Evolutionary conservation across 2,888 invertebrate genomes (phyloP).

Genomic region (Harmothoe impar): DNA sequence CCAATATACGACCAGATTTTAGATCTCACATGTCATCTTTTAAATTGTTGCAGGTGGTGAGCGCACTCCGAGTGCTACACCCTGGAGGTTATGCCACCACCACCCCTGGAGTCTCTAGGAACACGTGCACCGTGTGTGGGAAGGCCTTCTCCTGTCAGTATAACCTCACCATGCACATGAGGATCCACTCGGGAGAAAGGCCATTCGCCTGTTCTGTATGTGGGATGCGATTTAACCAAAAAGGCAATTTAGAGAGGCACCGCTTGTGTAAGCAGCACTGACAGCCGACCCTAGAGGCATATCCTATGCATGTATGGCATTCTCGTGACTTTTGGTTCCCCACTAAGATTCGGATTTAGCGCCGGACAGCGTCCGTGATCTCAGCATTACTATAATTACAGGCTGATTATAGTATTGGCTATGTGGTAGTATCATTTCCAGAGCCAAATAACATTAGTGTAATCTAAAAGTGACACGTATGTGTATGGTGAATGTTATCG

Average conservation of each 20-base stretch:
- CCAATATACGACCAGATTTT: too few relatives aligned
- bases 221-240: slow-evolving; percentile 23
- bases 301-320: too few relatives aligned
- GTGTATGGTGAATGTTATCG: too few relatives aligned
- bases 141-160: neutral
- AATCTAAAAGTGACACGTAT: too few relatives aligned
- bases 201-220: slow-evolving; percentile 37
- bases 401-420: too few relatives aligned
- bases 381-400: too few relatives aligned
- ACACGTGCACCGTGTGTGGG: neutral
- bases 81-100: too few relatives aligned
- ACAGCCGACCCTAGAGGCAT: neutral
- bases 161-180: neutral
- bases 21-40: too few relatives aligned
- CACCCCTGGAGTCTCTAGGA: neutral
- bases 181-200: slow-evolving; percentile 57
- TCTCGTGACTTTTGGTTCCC: neutral
- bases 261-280: neutral
- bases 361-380: too few relatives aligned
- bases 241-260: slow-evolving; percentile 11
- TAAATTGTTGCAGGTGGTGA: neutral
- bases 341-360: neutral
- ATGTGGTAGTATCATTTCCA: too few relatives aligned
- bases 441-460: too few relatives aligned
- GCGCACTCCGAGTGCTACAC: neutral